Evolutionary conservation across 2,113 vertebrate species (phyloP), one percentile per base, ranked within the genome.

Genomic region (Andinoacara biseriatus): DNA sequence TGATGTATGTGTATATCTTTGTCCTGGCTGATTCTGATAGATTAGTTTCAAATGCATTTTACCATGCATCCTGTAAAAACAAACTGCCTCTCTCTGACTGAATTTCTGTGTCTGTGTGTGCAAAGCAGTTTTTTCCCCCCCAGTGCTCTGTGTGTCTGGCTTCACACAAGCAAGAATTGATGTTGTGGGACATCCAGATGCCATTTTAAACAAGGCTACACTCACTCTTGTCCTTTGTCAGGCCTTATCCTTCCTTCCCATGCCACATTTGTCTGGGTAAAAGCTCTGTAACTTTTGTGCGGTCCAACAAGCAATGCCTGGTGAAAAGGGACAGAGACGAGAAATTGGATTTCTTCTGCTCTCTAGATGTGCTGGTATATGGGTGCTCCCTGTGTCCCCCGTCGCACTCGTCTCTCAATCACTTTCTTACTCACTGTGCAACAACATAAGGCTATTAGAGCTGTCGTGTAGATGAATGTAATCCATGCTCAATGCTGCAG

Each of bases 281-380:
- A 90, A 89, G 79, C 49, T 80, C 78, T 77, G 63, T 46, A 60
- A 80, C 24, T 57, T 82, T 54, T 61, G 40, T 57, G 1, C 24
- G 24, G 61, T 76, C 52, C 80, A 84, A 76, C 83, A 80, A 77
- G 54, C 20, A 7, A 33, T 65, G 82, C 89, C 80, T 67, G 74
- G 63, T 74, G 83, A 83, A 89, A 90, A 72, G 63, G 60, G 80
- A 86, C 82, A 74, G 31, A 62, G 74, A 88, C 74, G 77, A 78
- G 86, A 94, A 91, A 93, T 92, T 84, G 78, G 83, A 93, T 92
- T 92, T 89, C 61, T 78, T 74, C 33, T 65, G 35, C 84, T 61
- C 56, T 85, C 81, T 54, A 38, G 78, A 87, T n/a, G 18, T 17
- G 60, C 54, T 33, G 56, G 58, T 59, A 81, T 67, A 83, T 75